Evolutionary conservation across 2,113 vertebrate genomes (phyloP), one percentile per base, ranked within the genome.

Genomic region (Mugil cephalus): DNA sequence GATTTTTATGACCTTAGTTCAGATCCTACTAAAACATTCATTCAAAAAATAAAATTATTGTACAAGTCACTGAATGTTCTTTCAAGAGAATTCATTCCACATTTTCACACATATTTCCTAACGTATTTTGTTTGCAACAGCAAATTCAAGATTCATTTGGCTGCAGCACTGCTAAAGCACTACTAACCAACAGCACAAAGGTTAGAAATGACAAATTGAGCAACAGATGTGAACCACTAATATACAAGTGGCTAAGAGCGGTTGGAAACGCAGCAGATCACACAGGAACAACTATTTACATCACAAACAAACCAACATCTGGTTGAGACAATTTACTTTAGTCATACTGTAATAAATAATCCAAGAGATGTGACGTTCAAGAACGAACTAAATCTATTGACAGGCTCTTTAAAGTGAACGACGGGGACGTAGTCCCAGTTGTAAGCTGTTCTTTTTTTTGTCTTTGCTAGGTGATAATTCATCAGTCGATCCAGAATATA

Each of bases 1-100:
- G 11, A 3, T 55, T 72, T 63, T 60, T 71, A 77, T 52, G 5
- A 30, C 34, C 35, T 74, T 1, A 56, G 8, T 40, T 67, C 4
- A 64, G 19, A 56, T 52, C 24, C 3, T 8, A 42, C 5, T 30
- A 30, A 3, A 30, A 30, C 24, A 30, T 30, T 30, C 5, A 30
- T 30, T 30, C 24, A 30, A 5, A 30, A 30, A 30, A 30, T n/a
- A n/a, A n/a, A n/a, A n/a, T n/a, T n/a, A 5, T 30, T 30, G 5
- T 3, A 30, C 24, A 30, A 30, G 24, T 30, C 24, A 30, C 5
- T 30, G 24, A 30, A 30, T 30, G 24, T 30, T 30, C 24, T 30
- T 30, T 30, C 24, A 30, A 3, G 24, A 30, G 24, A 30, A 30
- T 30, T 30, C 24, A 30, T 30, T 30, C 24, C 24, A 30, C 5